Percentiles rank a stretch among this genome's conserved stretches.
Conservation (phyloP, 2,888 invertebrate species). For the Desoria tigrina region DNA sequence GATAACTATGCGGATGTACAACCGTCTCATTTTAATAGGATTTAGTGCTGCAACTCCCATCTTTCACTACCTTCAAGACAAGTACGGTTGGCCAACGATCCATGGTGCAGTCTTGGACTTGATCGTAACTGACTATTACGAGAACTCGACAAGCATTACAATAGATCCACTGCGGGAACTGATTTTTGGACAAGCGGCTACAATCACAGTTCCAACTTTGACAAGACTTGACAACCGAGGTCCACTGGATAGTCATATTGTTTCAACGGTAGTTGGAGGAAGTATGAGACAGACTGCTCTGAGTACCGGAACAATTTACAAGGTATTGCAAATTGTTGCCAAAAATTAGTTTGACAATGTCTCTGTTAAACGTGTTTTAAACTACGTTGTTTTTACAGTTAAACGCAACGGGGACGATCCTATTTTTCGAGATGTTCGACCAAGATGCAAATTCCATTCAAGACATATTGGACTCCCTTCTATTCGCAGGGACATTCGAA, state of each 20-base stretch:
- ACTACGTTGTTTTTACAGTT: no score
- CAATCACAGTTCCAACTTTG: conserved; percentile 22
- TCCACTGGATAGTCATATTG: conserved; percentile 9
- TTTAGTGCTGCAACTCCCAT: conserved; percentile 37
- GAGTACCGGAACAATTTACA: conserved; percentile 9
- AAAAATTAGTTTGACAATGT: no score
- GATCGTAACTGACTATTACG: conserved; percentile 33
- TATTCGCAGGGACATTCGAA: conserved; percentile 12
- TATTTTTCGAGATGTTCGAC: conserved; percentile 7
- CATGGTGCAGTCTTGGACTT: conserved; percentile 39
- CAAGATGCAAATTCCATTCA: not conserved
- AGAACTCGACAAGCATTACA: conserved; percentile 20
- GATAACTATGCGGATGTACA: not conserved
- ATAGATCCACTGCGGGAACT: conserved; percentile 20
- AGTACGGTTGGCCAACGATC: conserved; percentile 35
- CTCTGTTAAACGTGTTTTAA: not conserved
- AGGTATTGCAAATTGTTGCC: no score
- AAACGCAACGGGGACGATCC: conserved; percentile 8
- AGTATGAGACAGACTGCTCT: conserved; percentile 22
- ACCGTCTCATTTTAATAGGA: not conserved
- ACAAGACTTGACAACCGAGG: conserved; percentile 25
- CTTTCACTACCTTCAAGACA: conserved; percentile 33
- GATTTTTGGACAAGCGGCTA: conserved; percentile 16
- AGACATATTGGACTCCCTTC: conserved; percentile 4
- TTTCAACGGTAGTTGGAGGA: conserved; percentile 29